Percentiles rank a stretch among this genome's conserved stretches.
Evolutionary conservation across 2,888 invertebrate species (phyloP).

Genomic region (Apoderus coryli): DNA sequence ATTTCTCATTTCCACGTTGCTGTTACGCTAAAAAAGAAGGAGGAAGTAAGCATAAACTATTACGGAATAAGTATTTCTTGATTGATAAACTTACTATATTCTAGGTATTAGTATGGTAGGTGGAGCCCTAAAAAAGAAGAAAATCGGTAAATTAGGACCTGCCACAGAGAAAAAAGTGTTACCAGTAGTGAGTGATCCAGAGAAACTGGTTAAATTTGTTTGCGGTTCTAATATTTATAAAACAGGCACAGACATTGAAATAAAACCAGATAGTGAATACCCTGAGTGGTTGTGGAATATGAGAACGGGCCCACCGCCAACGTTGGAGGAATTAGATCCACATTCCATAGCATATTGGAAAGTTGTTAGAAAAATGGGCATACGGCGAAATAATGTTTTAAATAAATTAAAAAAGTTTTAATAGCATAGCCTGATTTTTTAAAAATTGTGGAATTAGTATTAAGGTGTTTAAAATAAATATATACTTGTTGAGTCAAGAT

Average conservation of each 20-base stretch:
- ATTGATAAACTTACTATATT: too few relatives aligned
- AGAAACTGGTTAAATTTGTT: conserved; percentile 57
- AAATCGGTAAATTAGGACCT: conserved; percentile 44
- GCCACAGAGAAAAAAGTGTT: conserved; percentile 54
- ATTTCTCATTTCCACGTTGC: too few relatives aligned
- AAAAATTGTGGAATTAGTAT: too few relatives aligned
- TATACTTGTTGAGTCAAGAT: too few relatives aligned
- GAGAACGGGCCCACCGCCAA: conserved; percentile 44
- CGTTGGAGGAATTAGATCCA: conserved; percentile 64
- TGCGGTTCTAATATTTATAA: conserved; percentile 77
- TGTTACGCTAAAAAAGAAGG: too few relatives aligned
- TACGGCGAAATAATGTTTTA: conserved; percentile 48
- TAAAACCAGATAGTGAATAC: conserved; percentile 67
- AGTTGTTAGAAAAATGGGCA: conserved; percentile 47
- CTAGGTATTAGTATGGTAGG: conserved; percentile 30
- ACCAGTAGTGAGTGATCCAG: conserved; percentile 74
- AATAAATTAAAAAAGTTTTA: conserved; percentile 46
- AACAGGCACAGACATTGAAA: conserved; percentile 65
- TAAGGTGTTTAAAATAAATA: too few relatives aligned
- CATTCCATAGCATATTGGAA: conserved; percentile 71
- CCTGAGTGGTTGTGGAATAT: conserved; percentile 86
- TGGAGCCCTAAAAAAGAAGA: conserved; percentile 43
- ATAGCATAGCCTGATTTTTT: too few relatives aligned
- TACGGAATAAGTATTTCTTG: too few relatives aligned
- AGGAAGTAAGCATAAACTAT: too few relatives aligned